Evolutionary conservation across 1,140 invertebrate species (phyloP).

Genomic region (Trinorchestia longiramus): DNA sequence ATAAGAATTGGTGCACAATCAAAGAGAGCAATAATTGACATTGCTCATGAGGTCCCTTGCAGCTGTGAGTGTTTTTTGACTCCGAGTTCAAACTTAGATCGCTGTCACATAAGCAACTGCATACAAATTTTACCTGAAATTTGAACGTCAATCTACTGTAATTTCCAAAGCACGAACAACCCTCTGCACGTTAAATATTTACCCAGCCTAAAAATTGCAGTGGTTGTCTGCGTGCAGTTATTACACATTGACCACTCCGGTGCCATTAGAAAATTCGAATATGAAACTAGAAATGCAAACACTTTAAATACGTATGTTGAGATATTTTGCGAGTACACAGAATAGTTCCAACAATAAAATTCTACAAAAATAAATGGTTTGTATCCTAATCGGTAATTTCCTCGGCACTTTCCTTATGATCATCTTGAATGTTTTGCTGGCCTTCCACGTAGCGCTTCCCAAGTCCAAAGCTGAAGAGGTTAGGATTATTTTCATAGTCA

Average conservation of each 20-base stretch:
- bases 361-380: not conserved
- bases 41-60: not conserved
- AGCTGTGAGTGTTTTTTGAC: not conserved
- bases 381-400: not conserved
- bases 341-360: not conserved
- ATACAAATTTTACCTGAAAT: too few species aligned
- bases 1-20: not conserved
- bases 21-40: not conserved
- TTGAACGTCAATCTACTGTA: too few species aligned
- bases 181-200: too few species aligned
- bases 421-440: not conserved
- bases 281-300: not conserved
- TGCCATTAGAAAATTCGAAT: not conserved
- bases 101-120: not conserved
- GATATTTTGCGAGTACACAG: not conserved
- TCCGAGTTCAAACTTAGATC: not conserved
- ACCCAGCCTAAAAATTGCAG: too few species aligned
- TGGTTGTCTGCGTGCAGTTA: not conserved
- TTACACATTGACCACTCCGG: not conserved
- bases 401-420: not conserved
- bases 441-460: slow-evolving; percentile 13
- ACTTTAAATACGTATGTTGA: not conserved
- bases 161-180: too few species aligned
- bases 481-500: not conserved
- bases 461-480: slow-evolving; percentile 29